phyloP scores from a whole-genome alignment of 2,888 invertebrate genomes.

The Epsilonema sp. region DNA sequence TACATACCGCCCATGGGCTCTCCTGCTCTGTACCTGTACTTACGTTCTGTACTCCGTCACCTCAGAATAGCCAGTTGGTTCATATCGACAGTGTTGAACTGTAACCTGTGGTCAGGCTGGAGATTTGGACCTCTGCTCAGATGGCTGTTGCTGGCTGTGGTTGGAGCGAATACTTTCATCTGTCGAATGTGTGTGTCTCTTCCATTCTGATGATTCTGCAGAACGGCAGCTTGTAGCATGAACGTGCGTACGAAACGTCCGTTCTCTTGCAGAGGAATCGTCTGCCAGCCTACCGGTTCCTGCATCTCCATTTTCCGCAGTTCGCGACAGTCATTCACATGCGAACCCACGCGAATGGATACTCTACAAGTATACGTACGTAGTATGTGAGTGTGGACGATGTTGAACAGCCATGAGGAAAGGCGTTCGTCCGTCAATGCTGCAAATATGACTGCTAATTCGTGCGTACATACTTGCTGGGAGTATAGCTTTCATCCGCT shows the following conservation, averaged over 20 bases:
- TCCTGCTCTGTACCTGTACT: too few relatives aligned
- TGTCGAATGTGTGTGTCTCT: constrained; percentile 93
- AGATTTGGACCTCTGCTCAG: too few relatives aligned
- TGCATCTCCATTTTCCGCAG: constrained; percentile 75
- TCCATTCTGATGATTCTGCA: constrained; percentile 96
- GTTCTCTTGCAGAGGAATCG: constrained; percentile 1
- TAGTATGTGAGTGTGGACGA: not conserved
- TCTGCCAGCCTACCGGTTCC: constrained; percentile 36
- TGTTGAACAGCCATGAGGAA: too few relatives aligned
- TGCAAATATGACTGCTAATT: not conserved
- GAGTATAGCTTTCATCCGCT: constrained; percentile 94
- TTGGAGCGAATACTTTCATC: constrained; percentile 39
- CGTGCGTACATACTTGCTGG: constrained; percentile 56
- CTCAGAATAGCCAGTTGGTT: not conserved
- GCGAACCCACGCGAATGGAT: constrained; percentile 75
- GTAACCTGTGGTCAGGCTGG: not conserved
- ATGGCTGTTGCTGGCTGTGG: too few relatives aligned
- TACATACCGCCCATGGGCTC: too few relatives aligned
- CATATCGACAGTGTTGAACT: not conserved
- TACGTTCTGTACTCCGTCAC: too few relatives aligned
- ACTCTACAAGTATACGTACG: constrained; percentile 39
- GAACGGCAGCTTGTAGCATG: constrained; percentile 84
- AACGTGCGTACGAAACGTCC: constrained; percentile 76
- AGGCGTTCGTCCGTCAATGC: not conserved
- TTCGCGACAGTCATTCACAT: constrained; percentile 88